phyloP scores from a whole-genome alignment of 2,113 vertebrate genomes.

The Herpetotheres cachinnans region DNA sequence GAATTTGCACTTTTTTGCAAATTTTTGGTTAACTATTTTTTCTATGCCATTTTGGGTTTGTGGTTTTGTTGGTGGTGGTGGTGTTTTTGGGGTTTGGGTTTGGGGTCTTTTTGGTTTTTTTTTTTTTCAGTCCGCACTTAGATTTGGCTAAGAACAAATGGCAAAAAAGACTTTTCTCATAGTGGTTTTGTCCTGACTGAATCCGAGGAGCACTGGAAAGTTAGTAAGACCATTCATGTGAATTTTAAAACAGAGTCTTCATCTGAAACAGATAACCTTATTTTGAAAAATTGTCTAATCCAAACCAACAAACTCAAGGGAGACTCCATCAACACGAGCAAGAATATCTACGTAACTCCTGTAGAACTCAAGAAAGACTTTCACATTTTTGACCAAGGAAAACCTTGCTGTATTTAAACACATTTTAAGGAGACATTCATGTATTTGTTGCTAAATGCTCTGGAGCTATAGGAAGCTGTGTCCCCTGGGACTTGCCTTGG shows the following conservation, averaged over 20 bases:
- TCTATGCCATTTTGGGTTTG: neutral
- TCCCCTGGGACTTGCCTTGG: neutral
- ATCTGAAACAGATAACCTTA: neutral
- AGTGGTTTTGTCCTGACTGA: neutral
- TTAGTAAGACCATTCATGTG: neutral
- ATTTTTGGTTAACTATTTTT: neutral
- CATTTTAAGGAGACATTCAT: neutral
- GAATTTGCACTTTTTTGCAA: neutral
- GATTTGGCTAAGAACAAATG: neutral
- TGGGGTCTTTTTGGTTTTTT: neutral
- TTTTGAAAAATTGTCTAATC: neutral
- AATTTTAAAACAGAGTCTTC: neutral
- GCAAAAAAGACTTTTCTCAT: neutral
- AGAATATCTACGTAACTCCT: neutral
- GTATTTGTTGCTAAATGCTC: neutral
- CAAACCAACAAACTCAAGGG: neutral
- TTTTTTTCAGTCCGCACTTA: neutral
- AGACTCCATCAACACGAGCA: neutral
- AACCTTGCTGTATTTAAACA: neutral
- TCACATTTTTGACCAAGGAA: neutral
- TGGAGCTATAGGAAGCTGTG: neutral
- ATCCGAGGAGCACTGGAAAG: neutral
- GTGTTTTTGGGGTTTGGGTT: neutral
- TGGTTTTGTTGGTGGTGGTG: neutral
- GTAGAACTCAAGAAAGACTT: neutral